Conservation (phyloP, 2,888 invertebrate genomes). For the Drosophila percnosoma region DNA sequence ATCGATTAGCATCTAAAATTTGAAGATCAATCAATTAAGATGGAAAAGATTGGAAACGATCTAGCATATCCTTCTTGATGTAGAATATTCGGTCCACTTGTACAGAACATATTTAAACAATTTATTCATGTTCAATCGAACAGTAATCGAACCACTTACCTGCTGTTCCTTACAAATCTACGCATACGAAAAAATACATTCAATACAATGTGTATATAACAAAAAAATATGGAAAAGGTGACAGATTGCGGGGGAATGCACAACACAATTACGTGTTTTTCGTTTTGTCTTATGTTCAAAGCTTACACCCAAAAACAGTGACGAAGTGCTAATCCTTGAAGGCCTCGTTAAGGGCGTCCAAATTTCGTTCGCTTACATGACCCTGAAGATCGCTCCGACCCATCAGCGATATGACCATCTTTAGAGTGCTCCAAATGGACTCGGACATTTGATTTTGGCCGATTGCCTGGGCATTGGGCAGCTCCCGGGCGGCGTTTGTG, state of each 20-base stretch:
- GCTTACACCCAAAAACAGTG: neutral
- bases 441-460: slow-evolving; percentile 90
- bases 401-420: slow-evolving; percentile 94
- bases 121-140: neutral
- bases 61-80: neutral
- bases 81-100: neutral
- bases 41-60: neutral
- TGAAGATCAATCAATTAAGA: neutral
- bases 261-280: neutral
- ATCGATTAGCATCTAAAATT: neutral
- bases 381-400: slow-evolving; percentile 88
- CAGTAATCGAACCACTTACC: slow-evolving; percentile 4
- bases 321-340: slow-evolving; percentile 80
- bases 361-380: slow-evolving; percentile 87
- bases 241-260: slow-evolving; percentile 29
- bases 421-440: slow-evolving; percentile 96
- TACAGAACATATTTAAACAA: neutral
- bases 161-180: slow-evolving; percentile 21
- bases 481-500: slow-evolving; percentile 85
- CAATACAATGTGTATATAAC: neutral
- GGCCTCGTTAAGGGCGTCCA: slow-evolving; percentile 87
- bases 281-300: slow-evolving; percentile 16
- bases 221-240: slow-evolving; percentile 5
- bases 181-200: slow-evolving; percentile 24
- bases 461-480: slow-evolving; percentile 86